phyloP scores from a whole-genome alignment of 2,888 invertebrate genomes.

The Lobophora halterata region DNA sequence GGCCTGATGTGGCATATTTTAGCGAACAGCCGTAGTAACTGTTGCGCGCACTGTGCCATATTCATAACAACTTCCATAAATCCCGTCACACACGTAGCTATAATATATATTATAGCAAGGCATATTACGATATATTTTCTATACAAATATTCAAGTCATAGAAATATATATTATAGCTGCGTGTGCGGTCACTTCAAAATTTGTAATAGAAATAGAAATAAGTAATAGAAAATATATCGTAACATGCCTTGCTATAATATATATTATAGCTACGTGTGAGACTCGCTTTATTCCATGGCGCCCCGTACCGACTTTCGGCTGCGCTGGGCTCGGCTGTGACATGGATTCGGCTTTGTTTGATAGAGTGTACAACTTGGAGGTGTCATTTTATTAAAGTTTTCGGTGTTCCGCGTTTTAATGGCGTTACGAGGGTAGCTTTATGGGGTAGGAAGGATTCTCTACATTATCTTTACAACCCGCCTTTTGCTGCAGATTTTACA shows the following conservation, averaged over 20 bases:
- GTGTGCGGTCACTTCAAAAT: too few relatives aligned
- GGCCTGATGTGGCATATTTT: conserved; percentile 19
- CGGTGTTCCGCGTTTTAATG: conserved; percentile 15
- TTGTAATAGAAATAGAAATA: too few relatives aligned
- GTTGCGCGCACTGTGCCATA: conserved; percentile 3
- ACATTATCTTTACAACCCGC: conserved; percentile 11
- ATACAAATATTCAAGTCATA: too few relatives aligned
- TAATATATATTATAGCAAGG: background rate
- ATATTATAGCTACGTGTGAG: too few relatives aligned
- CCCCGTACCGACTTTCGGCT: background rate
- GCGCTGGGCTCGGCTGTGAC: background rate
- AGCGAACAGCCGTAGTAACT: conserved; percentile 7
- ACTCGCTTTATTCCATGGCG: too few relatives aligned
- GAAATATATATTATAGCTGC: too few relatives aligned
- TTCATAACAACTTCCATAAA: background rate
- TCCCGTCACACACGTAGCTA: background rate
- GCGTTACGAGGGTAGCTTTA: conserved; percentile 14
- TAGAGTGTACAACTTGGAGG: conserved; percentile 19
- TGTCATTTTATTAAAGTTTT: conserved; percentile 22
- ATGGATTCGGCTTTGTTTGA: conserved; percentile 16
- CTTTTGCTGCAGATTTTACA: too few relatives aligned
- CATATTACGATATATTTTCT: too few relatives aligned
- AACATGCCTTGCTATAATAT: too few relatives aligned
- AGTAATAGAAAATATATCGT: too few relatives aligned
- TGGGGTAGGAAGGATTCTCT: conserved; percentile 7